Conservation (phyloP, 2,888 invertebrate species). For the Darwinula stevensoni region DNA sequence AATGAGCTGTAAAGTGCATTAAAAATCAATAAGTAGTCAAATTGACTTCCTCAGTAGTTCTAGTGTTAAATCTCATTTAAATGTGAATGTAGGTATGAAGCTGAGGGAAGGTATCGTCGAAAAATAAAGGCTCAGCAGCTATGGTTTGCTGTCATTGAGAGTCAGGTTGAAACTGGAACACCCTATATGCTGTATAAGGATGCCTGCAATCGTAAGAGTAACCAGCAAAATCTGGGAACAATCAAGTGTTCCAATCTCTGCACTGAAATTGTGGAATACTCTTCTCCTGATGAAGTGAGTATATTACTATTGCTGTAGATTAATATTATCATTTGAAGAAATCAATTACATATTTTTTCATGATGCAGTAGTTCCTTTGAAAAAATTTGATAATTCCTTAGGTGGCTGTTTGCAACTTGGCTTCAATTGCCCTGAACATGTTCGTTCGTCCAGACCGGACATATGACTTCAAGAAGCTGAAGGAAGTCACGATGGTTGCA, state of each 20-base stretch:
- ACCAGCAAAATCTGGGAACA: conserved; percentile 91
- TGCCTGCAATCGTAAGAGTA: conserved; percentile 82
- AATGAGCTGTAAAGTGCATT: too few relatives aligned
- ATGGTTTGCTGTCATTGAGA: conserved; percentile 77
- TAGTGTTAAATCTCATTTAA: too few relatives aligned
- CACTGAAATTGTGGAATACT: conserved; percentile 91
- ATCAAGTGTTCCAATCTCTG: conserved; percentile 94
- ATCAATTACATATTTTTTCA: conserved; percentile 3
- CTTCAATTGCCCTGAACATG: conserved; percentile 85
- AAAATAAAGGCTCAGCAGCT: conserved; percentile 47
- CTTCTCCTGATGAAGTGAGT: conserved; percentile 48
- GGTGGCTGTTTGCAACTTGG: conserved; percentile 88
- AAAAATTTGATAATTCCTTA: conserved; percentile 10
- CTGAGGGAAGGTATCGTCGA: conserved; percentile 31
- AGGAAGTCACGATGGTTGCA: conserved; percentile 54
- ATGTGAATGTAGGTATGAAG: conserved; percentile 33
- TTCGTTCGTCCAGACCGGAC: conserved; percentile 48
- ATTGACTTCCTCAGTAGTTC: too few relatives aligned
- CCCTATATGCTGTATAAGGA: conserved; percentile 95
- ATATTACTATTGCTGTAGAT: conserved; percentile 1
- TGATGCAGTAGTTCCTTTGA: conserved; percentile 4
- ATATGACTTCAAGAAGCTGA: conserved; percentile 63
- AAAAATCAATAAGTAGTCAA: too few relatives aligned
- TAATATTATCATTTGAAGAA: conserved; percentile 4
- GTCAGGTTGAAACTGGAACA: conserved; percentile 90